Base-by-base conservation (phyloP, 1,140 invertebrate genomes). In the Drosophila navojoa region DNA sequence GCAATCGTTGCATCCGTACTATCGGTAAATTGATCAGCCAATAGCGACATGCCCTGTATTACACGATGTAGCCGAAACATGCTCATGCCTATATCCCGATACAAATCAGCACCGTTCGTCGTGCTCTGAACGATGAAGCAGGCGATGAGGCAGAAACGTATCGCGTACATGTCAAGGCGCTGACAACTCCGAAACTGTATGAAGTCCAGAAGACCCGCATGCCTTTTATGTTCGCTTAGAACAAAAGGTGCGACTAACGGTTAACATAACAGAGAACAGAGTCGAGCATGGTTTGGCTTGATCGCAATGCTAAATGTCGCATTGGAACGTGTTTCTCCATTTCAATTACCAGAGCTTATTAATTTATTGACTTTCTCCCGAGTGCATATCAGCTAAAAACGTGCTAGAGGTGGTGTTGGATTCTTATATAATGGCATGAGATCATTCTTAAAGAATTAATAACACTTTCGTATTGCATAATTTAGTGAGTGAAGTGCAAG, bases 381-480 rank as follows among this genome's bases (percentile, higher is more conserved):
- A 29, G 15, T 19, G 11, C n/a, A 55, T 55, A 55, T 55, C 53
- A 38, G n/a, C 13, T 9, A 4, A 19, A 55, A 13, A 55, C 53
- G 53, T 55, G 53, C 53, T 32, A 6, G 9, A 3, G 4, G 4
- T 5, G 10, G 9, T 11, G 19, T 22, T 22, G 38, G 16, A 0
- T 11, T 19, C 22, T 5, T 38, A 22, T 35, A 16, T 15, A 32
- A 54, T 22, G 3, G 4, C 6, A 38, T 55, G 53, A 55, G 32
- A 38, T 55, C 53, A 55, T 49, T 11, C 47, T 13, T 13, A 11
- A 38, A 13, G 10, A 49, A 25, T 13, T 0, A 25, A 5, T 13
- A 22, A 47, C 19, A 22, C 1, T 5, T 49, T 32, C 29, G 1
- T 19, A 54, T 54, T 54, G 9, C 35, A 38, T 38, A 22, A 38